Conservation (phyloP, 2,113 vertebrate species). For the Microtus montanus region DNA sequence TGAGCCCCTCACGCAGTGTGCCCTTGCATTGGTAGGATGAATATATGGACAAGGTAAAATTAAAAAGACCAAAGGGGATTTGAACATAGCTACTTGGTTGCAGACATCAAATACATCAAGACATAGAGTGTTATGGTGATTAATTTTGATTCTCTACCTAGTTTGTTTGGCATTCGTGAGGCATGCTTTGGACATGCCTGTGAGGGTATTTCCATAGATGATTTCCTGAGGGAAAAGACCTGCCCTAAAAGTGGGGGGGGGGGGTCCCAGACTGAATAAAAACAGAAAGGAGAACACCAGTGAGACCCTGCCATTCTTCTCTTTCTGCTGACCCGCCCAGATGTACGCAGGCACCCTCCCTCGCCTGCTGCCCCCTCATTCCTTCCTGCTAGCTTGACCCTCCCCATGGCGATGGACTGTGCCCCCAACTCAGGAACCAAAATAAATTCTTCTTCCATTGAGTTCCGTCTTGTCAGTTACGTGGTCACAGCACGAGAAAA, state of each 20-base stretch:
- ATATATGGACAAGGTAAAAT: constrained; percentile 6
- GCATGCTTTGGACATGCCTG: background rate
- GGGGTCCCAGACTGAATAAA: background rate
- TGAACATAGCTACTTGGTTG: background rate
- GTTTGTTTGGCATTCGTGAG: background rate
- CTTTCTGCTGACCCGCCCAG: background rate
- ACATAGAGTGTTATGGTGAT: background rate
- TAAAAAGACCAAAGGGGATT: background rate
- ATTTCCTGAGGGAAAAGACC: background rate
- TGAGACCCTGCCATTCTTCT: background rate
- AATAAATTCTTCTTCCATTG: background rate
- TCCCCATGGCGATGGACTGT: background rate
- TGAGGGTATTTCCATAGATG: background rate
- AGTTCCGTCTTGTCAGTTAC: background rate
- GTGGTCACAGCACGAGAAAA: background rate
- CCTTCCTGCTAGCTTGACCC: background rate
- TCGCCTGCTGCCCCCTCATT: too few species aligned
- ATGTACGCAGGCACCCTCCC: background rate
- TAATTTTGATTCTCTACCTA: background rate
- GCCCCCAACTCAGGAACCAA: background rate
- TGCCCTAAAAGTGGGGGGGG: background rate
- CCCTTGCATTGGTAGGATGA: background rate
- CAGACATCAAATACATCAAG: constrained; percentile 28
- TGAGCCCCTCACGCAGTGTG: background rate
- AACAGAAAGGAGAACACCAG: background rate